Evolutionary conservation across 1,140 invertebrate genomes (phyloP).

Genomic region (Pomacea maculata): DNA sequence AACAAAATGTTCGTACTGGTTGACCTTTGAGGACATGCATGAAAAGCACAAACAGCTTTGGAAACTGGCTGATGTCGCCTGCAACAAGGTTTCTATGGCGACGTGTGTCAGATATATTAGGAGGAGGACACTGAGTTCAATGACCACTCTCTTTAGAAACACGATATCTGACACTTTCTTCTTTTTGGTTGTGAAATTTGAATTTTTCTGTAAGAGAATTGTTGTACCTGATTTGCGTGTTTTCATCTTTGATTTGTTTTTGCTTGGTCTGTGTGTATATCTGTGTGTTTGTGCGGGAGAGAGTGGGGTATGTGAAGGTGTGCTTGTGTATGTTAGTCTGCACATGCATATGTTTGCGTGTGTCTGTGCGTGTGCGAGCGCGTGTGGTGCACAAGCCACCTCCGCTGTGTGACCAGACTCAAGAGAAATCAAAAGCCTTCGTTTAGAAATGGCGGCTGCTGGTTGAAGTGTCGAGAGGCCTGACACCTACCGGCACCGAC

Average conservation of each 20-base stretch:
- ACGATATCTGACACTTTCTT: not conserved
- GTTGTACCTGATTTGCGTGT: not conserved
- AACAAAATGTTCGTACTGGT: too few species aligned
- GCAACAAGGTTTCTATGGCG: too few species aligned
- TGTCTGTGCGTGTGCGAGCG: not conserved
- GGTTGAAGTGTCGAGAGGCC: too few species aligned
- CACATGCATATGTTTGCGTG: slow-evolving; percentile 1
- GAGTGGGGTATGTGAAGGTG: not conserved
- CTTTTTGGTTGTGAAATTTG: not conserved
- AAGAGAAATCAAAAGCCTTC: not conserved
- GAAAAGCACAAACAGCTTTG: too few species aligned
- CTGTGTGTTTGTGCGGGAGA: too few species aligned
- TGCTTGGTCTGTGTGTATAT: too few species aligned
- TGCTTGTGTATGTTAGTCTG: not conserved
- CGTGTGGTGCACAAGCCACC: not conserved
- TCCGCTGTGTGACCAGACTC: not conserved
- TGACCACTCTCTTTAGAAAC: not conserved
- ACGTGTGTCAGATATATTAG: too few species aligned
- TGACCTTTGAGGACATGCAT: too few species aligned
- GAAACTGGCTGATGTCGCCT: too few species aligned
- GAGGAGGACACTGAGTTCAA: not conserved
- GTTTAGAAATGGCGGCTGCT: too few species aligned
- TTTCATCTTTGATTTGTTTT: too few species aligned
- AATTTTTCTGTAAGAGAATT: not conserved
- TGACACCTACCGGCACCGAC: too few species aligned